Evolutionary conservation across 2,113 vertebrate species (phyloP).

Genomic region (Prunella himalayana): DNA sequence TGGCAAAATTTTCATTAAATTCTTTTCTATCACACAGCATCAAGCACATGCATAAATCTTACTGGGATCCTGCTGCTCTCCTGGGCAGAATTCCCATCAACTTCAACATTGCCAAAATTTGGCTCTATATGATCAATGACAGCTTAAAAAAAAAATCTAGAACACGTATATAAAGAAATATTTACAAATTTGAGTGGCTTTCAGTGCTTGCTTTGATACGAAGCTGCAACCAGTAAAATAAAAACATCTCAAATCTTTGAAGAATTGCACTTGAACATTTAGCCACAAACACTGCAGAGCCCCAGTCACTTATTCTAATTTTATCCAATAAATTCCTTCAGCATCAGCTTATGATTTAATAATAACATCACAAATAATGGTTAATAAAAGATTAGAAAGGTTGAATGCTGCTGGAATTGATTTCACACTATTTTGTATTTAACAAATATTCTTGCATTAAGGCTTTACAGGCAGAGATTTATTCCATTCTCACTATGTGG

Average conservation of each 20-base stretch:
- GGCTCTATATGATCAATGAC: background rate
- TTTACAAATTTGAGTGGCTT: background rate
- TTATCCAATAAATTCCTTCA: background rate
- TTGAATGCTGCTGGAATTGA: constrained; percentile 19
- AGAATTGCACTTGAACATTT: background rate
- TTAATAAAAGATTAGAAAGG: constrained; percentile 32
- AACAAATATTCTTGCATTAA: constrained; percentile 1
- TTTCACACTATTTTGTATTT: constrained; percentile 16
- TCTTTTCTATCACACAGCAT: background rate
- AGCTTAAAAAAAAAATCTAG: background rate
- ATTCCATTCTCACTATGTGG: background rate
- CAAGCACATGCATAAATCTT: background rate
- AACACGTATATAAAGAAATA: background rate
- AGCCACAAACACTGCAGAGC: background rate
- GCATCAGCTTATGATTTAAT: constrained; percentile 1
- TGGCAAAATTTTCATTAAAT: background rate
- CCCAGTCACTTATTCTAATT: background rate
- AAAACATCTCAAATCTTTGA: background rate
- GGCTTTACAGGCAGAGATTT: background rate
- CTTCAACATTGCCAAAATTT: background rate
- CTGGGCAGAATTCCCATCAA: background rate
- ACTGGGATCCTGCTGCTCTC: background rate
- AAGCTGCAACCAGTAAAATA: background rate
- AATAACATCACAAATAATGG: background rate
- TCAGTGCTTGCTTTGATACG: background rate